Evolutionary conservation across 2,113 vertebrate genomes (phyloP), one percentile per base, ranked within the genome.

Genomic region (Casuarius casuarius): DNA sequence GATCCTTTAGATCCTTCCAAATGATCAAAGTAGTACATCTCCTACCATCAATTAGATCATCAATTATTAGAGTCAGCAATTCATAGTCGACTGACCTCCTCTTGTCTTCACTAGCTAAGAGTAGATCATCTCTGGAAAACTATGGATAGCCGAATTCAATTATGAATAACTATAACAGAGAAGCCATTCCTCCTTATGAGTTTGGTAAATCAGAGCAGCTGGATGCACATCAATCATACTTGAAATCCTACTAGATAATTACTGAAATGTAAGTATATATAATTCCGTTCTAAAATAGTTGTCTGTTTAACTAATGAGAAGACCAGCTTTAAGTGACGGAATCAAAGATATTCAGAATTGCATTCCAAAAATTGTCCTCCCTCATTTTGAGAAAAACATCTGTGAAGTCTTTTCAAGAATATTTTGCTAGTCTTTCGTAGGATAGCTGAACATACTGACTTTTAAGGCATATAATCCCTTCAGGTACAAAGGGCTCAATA

Each of bases 161-260:
- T 66, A 72, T 72, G 73, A 94, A 89, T 92, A 72, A 88, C 48
- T 79, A 31, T 80, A 91, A n/a, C 42, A 79, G 23, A 33, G 77
- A 88, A 92, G 68, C 15, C 49, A 56, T 65, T 86, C 54, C 28
- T 86, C 38, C 3, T 81, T 89, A 92, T 88, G 49, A 56, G 61
- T 63, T 66, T 81, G 75, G 82, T 73, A 94, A 88, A 93, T 72
- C 85, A 82, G 56, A 81, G 73, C 62, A 94, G 52, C 35, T 90
- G 92, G 67, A 95, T 87, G 72, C 42, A 90, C 74, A 95, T 88
- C 91, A 93, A 87, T 89, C 84, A 80, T 82, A 83, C 63, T 58
- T 42, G 79, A 92, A 96, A 92, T 54, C 5, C 2, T 87, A 87
- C 63, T 22, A 66, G 71, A 95, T 54, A 84, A 71, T 89, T 73